These are phyloP conservation scores for Enteromius mattozi DNA, from an alignment of 2,797 vertebrate species.

Conservation along the genomic window DNA sequence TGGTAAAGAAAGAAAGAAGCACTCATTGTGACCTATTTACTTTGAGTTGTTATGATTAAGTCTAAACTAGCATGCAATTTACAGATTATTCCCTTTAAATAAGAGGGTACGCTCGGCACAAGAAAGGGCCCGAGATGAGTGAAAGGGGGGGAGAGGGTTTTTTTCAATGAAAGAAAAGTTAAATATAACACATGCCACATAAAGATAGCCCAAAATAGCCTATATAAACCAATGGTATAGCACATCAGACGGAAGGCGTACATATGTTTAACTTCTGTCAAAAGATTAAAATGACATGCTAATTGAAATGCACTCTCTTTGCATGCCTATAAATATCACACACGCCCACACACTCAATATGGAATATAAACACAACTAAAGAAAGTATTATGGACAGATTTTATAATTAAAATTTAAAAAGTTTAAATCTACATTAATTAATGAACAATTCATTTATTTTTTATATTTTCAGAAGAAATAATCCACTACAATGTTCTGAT, in stretches of 20 bases:
- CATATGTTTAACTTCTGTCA: slow-evolving; percentile 40
- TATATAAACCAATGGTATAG: slow-evolving; percentile 47
- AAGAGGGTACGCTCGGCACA: slow-evolving; percentile 66
- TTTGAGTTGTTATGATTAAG: slow-evolving; percentile 74
- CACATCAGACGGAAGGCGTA: slow-evolving; percentile 29
- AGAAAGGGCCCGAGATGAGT: slow-evolving; percentile 38
- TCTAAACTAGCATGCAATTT: slow-evolving; percentile 70
- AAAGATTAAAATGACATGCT: slow-evolving; percentile 13
- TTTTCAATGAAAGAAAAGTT: slow-evolving; percentile 63
- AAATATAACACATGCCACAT: slow-evolving; percentile 73
- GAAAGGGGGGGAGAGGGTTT: slow-evolving; percentile 20
- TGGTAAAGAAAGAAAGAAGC: slow-evolving; percentile 48
- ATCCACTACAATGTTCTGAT: neutral
- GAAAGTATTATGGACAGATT: neutral
- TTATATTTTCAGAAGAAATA: neutral
- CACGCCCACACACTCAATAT: neutral
- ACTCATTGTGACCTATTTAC: slow-evolving; percentile 71
- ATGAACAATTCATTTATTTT: neutral
- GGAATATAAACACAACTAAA: neutral
- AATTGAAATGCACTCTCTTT: slow-evolving; percentile 1
- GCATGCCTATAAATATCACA: slow-evolving; percentile 19
- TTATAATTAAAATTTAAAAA: neutral
- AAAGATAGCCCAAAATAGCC: slow-evolving; percentile 70
- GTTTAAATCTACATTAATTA: neutral
- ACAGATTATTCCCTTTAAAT: slow-evolving; percentile 72